phyloP scores from a whole-genome alignment of 2,888 invertebrate species.

The Acronicta alni region DNA sequence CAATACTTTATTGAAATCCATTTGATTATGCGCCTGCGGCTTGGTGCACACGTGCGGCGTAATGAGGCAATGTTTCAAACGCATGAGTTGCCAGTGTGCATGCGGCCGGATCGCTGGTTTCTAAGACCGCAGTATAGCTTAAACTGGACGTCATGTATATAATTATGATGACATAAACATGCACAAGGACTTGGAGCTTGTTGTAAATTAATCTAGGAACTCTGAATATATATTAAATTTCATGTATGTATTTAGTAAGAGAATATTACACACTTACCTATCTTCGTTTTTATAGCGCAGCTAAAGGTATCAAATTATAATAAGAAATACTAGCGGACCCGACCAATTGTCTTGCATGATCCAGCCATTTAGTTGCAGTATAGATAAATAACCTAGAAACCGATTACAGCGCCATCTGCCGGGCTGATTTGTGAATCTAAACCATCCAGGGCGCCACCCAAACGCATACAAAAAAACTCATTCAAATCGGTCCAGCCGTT shows the following conservation, averaged over 20 bases:
- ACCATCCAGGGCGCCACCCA: too few relatives aligned
- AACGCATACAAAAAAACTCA: too few relatives aligned
- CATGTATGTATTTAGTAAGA: background rate
- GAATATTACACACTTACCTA: background rate
- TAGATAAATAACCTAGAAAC: too few relatives aligned
- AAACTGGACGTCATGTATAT: constrained; percentile 19
- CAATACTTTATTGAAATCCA: constrained; percentile 57
- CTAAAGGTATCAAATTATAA: too few relatives aligned
- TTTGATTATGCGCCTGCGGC: constrained; percentile 52
- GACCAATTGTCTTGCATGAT: too few relatives aligned
- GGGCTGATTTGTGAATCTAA: too few relatives aligned
- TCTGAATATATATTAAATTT: constrained; percentile 4
- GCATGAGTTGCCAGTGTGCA: constrained; percentile 33
- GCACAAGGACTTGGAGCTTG: constrained; percentile 6
- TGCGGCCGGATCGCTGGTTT: constrained; percentile 20
- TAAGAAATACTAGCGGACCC: too few relatives aligned
- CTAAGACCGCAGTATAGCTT: constrained; percentile 15
- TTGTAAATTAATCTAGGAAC: constrained; percentile 21
- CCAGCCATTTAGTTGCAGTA: too few relatives aligned
- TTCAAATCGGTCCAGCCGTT: too few relatives aligned
- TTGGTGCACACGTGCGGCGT: constrained; percentile 39
- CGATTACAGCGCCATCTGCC: too few relatives aligned
- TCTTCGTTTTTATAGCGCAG: too few relatives aligned
- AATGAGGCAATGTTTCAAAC: constrained; percentile 47
- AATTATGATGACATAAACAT: constrained; percentile 14